Evolutionary conservation across 1,140 invertebrate species (phyloP).

Genomic region (Rhopalosiphum padi): DNA sequence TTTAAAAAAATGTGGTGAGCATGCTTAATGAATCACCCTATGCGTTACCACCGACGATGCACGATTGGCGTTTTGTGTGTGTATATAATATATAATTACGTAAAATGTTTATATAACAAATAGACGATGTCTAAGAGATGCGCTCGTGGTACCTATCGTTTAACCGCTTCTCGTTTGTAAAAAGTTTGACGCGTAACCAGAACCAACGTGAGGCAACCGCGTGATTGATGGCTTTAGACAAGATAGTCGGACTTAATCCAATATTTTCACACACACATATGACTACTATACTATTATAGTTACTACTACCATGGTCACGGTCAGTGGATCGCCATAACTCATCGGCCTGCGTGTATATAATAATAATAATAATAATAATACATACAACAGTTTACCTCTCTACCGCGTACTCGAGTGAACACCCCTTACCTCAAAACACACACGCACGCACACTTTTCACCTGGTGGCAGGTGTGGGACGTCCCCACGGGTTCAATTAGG

Average conservation of each 20-base stretch:
- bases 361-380: neutral
- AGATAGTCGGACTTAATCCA: neutral
- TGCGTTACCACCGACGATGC: neutral
- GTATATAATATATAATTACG: too few relatives aligned
- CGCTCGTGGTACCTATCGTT: neutral
- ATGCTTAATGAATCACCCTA: neutral
- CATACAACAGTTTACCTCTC: neutral
- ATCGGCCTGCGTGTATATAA: neutral
- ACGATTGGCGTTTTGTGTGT: neutral
- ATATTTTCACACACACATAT: neutral
- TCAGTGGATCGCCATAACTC: neutral
- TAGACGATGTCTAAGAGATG: neutral
- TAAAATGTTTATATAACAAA: neutral
- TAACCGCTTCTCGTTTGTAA: neutral
- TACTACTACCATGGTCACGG: neutral
- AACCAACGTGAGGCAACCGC: neutral
- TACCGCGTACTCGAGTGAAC: neutral
- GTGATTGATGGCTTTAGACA: neutral
- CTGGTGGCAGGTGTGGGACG: neutral
- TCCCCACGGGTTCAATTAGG: constrained; percentile 12
- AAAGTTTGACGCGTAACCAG: neutral
- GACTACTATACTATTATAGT: neutral
- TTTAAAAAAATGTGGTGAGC: neutral
- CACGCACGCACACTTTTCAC: neutral
- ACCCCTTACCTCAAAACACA: neutral